Evolutionary conservation across 1,140 invertebrate species (phyloP), one percentile per base, ranked within the genome.

Genomic region (Meloidogyne exigua): DNA sequence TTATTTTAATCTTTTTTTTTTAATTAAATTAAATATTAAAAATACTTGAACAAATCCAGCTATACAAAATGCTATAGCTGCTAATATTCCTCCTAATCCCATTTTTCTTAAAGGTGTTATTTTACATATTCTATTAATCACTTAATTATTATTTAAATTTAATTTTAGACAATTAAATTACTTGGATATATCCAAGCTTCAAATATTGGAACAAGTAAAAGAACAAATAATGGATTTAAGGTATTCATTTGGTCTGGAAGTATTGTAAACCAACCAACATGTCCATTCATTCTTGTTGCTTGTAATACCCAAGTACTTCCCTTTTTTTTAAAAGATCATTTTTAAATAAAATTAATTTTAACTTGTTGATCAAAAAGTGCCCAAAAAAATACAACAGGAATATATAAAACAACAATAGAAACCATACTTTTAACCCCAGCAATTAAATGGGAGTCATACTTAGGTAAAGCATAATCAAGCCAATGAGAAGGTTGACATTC

Each of bases 211-310:
- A 87, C 86, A 44, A 84, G 63, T 28, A 86, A 73, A 13, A 87
- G 70, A 44, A 88, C 76, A 21, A 83, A 70, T 23, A 87, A 25
- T n/a, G 85, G 86, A 79, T 87, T 87, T 23, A 87, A 84, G 1
- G 88, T 92, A 89, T 94, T 93, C 90, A 96, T 92, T 88, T 96
- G 94, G 88, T 96, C 94, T 0, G 95, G 93, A 79, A 94, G 91
- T 13, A 96, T 79, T 2, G 86, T 88, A 28, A 87, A 68, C 21
- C 73, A 76, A 28, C 85, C 87, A 42, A 90, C 76, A 62, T 85
- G 74, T 21, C 89, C 89, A 84, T 90, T 87, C 85, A 90, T 87
- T 67, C 79, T 44, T 7, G 72, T 42, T 63, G 80, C 80, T 68
- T 81, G 79, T 44, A 80, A 42, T 66, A 80, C 80, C 78, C 78